These are phyloP conservation scores for Sebastes taczanowskii DNA, from an alignment of 2,797 vertebrate species.

Conservation along the genomic window DNA sequence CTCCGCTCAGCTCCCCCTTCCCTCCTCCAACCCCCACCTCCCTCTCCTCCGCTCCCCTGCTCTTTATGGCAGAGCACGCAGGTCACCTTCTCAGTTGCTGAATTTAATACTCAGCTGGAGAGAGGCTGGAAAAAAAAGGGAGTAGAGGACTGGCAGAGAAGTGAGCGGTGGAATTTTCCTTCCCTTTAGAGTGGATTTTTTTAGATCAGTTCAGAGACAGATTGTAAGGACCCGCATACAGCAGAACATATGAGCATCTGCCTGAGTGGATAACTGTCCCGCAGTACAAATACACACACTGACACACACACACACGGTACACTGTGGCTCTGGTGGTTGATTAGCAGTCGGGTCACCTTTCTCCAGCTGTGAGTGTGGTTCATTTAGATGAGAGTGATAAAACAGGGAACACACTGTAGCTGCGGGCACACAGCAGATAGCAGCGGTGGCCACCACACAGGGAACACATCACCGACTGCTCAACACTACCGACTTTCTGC, in stretches of 20 bases:
- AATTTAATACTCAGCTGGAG: constrained; percentile 84
- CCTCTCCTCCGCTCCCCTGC: constrained; percentile 65
- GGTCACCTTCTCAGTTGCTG: constrained; percentile 87
- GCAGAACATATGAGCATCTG: constrained; percentile 50
- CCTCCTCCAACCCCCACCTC: constrained; percentile 5
- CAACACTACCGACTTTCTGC: constrained; percentile 34
- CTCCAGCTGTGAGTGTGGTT: constrained; percentile 78
- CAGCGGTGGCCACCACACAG: constrained; percentile 48
- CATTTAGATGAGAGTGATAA: constrained; percentile 78
- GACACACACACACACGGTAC: constrained; percentile 16
- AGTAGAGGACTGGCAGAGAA: constrained; percentile 64
- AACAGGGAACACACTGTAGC: constrained; percentile 75
- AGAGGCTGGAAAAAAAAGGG: constrained; percentile 56
- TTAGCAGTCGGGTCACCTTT: constrained; percentile 80
- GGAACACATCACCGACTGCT: constrained; percentile 44
- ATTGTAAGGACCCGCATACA: constrained; percentile 49
- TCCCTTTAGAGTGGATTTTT: constrained; percentile 69
- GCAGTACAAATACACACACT: constrained; percentile 32
- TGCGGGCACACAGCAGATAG: constrained; percentile 67
- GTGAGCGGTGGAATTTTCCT: constrained; percentile 70
- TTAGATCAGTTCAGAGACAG: constrained; percentile 65
- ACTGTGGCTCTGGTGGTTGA: constrained; percentile 59
- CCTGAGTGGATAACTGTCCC: constrained; percentile 50
- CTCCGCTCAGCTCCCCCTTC: constrained; percentile 48
- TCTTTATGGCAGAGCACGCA: constrained; percentile 83